Evolutionary conservation across 2,113 vertebrate species (phyloP), one percentile per base, ranked within the genome.

Genomic region (Dromas ardeola): DNA sequence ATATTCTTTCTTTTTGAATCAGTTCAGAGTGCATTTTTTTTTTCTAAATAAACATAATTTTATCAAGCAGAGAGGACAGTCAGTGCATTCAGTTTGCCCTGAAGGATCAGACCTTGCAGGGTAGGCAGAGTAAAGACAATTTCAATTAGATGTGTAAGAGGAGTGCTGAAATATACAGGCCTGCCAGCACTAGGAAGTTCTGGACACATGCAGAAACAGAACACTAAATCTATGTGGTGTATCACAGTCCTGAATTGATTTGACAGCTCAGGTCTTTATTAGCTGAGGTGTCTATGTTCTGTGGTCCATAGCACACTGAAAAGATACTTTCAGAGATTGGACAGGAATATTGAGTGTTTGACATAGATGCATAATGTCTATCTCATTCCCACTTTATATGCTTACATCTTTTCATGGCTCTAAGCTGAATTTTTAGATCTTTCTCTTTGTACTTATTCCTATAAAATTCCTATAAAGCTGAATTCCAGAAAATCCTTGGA

Each of bases 351-450:
- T 32, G 50, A 88, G 25, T 23, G 17, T 49, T 42, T 86, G 38
- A 52, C 43, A 55, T 0, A 12, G 13, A 32, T 29, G 21, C 11
- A 55, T 17, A 26, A 65, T 0, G 0, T 49, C 27, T 65, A 6
- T 27, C 56, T 56, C 55, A 72, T 34, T 50, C 16, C 27, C 5
- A 61, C 10, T 52, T 83, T 5, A 84, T 42, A 45, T 50, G 10
- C 29, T 52, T 61, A 42, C 12, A 84, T 11, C 55, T 66, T 43
- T 43, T 27, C 3, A 5, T 43, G 50, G 27, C n/a, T 71, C 34
- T 20, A 71, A 63, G 34, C 6, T 7, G 13, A 20, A 43, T 49
- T 65, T 81, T 69, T 34, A 76, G 8, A 15, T 55, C 25, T 77
- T 90, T 82, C 40, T 47, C 43, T 71, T 47, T 40, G 29, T 56